These are phyloP conservation scores for Polypedilum vanderplanki DNA, from an alignment of 1,140 invertebrate genomes.

Conservation along the genomic window DNA sequence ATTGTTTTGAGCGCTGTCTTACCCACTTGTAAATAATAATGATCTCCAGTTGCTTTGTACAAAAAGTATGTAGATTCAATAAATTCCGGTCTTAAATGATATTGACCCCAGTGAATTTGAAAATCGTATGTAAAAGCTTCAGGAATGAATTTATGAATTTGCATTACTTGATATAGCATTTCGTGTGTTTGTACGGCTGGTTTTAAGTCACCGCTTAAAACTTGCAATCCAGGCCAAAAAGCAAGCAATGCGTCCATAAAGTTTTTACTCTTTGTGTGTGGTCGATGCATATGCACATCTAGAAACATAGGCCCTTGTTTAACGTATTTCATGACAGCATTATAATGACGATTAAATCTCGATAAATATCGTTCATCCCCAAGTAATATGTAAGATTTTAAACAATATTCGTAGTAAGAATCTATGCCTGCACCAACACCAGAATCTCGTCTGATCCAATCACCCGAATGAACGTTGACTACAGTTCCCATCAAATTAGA, in stretches of 20 bases:
- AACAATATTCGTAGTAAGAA: constrained; percentile 96
- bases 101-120: constrained; percentile 96
- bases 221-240: constrained; percentile 97
- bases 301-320: constrained; percentile 89
- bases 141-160: constrained; percentile 94
- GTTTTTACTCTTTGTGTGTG: constrained; percentile 88
- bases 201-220: constrained; percentile 80
- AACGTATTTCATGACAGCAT: constrained; percentile 97
- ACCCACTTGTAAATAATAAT: constrained; percentile 91
- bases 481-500: constrained; percentile 92
- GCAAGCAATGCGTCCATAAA: constrained; percentile 97
- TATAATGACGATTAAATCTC: constrained; percentile 93
- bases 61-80: constrained; percentile 97
- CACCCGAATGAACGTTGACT: constrained; percentile 92
- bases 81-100: constrained; percentile 94
- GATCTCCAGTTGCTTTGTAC: constrained; percentile 89
- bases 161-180: constrained; percentile 94
- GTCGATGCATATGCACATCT: constrained; percentile 98
- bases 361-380: constrained; percentile 87
- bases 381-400: constrained; percentile 83
- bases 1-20: constrained; percentile 83
- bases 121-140: constrained; percentile 96
- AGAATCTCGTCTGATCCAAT: constrained; percentile 92
- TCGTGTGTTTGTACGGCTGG: constrained; percentile 96
- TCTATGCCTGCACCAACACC: constrained; percentile 99